A percentile compares a stretch with the other conserved stretches of the same genome.
phyloP scores from a whole-genome alignment of 2,797 vertebrate genomes.

The Onychomys arenicola region DNA sequence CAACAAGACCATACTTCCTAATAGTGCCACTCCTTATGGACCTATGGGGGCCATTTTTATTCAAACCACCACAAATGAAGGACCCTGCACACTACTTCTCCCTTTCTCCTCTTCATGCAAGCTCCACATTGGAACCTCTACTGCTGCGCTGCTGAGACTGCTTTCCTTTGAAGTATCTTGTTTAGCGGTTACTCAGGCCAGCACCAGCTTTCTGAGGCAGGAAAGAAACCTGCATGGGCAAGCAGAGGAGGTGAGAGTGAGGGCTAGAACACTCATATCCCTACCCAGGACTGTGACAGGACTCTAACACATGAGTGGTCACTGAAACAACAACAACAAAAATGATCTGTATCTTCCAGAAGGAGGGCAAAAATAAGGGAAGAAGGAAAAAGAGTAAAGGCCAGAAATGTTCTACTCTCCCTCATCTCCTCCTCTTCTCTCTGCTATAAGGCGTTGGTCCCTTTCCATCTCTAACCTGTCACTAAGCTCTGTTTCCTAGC shows the following conservation, averaged over 20 bases:
- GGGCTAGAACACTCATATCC: not conserved
- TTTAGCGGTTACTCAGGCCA: conserved; percentile 21
- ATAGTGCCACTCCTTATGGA: not conserved
- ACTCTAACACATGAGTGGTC: conserved; percentile 32
- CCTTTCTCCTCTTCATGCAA: not conserved
- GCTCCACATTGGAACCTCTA: not conserved
- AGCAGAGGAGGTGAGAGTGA: not conserved
- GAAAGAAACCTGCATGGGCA: conserved; percentile 13
- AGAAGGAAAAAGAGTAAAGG: conserved; percentile 7
- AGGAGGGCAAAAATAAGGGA: conserved; percentile 23
- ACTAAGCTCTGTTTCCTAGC: not conserved
- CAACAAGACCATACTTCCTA: not conserved
- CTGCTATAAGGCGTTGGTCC: not conserved
- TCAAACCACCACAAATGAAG: not conserved
- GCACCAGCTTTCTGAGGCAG: not conserved
- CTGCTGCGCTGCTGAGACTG: not conserved
- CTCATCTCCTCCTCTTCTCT: not conserved
- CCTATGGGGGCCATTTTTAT: not conserved
- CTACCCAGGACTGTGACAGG: not conserved
- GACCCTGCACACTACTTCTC: not conserved
- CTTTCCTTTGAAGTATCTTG: conserved; percentile 50
- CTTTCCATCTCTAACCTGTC: not conserved
- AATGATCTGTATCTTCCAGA: not conserved
- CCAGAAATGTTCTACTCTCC: not conserved
- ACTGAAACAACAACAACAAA: not conserved